Percentiles rank a stretch among this genome's conserved stretches.
Conservation (phyloP, 2,797 vertebrate species). For the Eidolon dupreanum region DNA sequence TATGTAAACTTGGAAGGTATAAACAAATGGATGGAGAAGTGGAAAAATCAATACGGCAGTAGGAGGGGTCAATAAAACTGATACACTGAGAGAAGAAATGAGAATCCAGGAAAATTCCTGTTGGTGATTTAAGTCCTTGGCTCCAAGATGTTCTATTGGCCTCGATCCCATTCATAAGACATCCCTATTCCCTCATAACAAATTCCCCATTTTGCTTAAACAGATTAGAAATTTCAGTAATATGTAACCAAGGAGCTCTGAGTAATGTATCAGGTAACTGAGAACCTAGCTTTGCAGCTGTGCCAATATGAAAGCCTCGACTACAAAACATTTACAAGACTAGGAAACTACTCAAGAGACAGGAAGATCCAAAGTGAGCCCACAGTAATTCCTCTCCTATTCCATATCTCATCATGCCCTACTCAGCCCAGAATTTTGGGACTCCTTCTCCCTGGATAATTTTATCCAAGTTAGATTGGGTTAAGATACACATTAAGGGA, state of each 20-base stretch:
- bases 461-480: neutral
- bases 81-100: neutral
- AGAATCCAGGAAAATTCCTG: neutral
- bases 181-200: neutral
- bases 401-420: neutral
- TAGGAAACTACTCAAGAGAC: neutral
- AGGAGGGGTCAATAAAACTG: neutral
- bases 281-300: neutral
- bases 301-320: neutral
- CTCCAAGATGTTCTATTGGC: neutral
- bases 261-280: neutral
- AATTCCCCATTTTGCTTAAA: constrained; percentile 29
- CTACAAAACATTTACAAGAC: constrained; percentile 6
- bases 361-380: neutral
- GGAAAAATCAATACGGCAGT: neutral
- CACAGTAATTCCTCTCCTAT: neutral
- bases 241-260: neutral
- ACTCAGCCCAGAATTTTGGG: neutral
- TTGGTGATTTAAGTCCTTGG: neutral
- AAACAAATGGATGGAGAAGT: neutral
- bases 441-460: neutral
- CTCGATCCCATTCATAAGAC: neutral
- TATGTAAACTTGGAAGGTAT: neutral
- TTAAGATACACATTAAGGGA: neutral
- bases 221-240: neutral